These are phyloP conservation scores for Athalia rosae DNA, from an alignment of 2,888 invertebrate genomes.

Conservation along the genomic window DNA sequence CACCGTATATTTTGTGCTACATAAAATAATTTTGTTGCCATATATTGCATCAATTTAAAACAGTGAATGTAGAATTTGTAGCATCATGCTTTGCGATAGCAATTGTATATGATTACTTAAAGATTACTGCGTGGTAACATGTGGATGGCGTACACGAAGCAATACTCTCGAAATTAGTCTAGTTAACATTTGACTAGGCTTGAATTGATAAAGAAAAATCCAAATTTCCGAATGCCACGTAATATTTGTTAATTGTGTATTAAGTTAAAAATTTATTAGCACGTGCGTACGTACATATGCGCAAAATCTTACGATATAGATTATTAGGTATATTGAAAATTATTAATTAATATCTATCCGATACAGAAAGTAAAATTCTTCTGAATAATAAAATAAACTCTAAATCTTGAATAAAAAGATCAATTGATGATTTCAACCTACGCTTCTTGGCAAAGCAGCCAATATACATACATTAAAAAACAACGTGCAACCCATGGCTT, in stretches of 20 bases:
- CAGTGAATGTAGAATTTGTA: not conserved
- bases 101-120: constrained; percentile 25
- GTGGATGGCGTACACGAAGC: not conserved
- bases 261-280: constrained; percentile 58
- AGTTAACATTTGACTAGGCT: constrained; percentile 38
- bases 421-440: constrained; percentile 52
- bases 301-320: constrained; percentile 42
- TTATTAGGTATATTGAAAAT: constrained; percentile 47
- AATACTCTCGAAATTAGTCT: constrained; percentile 37
- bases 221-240: constrained; percentile 12
- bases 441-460: constrained; percentile 47
- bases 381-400: constrained; percentile 68
- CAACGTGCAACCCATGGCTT: constrained; percentile 36
- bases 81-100: constrained; percentile 17
- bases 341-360: constrained; percentile 48
- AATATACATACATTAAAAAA: constrained; percentile 47
- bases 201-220: constrained; percentile 6
- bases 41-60: constrained; percentile 12
- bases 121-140: constrained; percentile 27
- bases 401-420: constrained; percentile 67
- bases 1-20: constrained; percentile 6
- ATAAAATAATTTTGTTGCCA: not conserved
- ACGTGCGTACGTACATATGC: constrained; percentile 57
- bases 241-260: constrained; percentile 31
- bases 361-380: constrained; percentile 59